phyloP scores from a whole-genome alignment of 1,140 invertebrate genomes.

The Macrosteles quadrilineatus region DNA sequence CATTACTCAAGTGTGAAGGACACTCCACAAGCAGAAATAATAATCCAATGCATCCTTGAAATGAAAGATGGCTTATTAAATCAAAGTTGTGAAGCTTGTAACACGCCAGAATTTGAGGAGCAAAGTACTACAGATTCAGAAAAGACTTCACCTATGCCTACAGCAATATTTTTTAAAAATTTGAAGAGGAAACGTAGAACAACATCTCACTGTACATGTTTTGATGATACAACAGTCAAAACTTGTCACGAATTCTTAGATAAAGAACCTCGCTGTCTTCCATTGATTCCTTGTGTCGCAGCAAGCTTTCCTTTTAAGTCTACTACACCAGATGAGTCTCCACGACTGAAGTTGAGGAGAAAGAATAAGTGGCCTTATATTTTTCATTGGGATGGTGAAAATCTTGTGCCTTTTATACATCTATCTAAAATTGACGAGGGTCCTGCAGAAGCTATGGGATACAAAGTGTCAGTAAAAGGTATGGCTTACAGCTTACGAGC shows the following conservation, averaged over 20 bases:
- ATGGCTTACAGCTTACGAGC: no score
- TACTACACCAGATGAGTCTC: background rate
- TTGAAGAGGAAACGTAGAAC: constrained; percentile 23
- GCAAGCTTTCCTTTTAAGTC: background rate
- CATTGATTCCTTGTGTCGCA: constrained; percentile 40
- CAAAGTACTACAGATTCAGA: constrained; percentile 5
- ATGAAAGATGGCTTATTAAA: constrained; percentile 33
- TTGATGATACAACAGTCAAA: constrained; percentile 18
- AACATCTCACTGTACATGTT: constrained; percentile 25
- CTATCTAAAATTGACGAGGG: constrained; percentile 41
- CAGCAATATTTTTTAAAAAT: constrained; percentile 21
- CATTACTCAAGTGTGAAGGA: constrained; percentile 37
- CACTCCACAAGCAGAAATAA: constrained; percentile 32
- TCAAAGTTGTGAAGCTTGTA: constrained; percentile 29
- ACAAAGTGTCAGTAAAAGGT: constrained; percentile 40
- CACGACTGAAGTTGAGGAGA: constrained; percentile 5
- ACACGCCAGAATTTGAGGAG: constrained; percentile 9
- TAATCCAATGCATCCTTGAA: constrained; percentile 38
- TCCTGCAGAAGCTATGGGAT: constrained; percentile 41
- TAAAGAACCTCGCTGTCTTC: constrained; percentile 38
- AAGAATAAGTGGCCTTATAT: constrained; percentile 29
- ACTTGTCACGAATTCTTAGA: constrained; percentile 40
- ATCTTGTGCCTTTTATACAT: constrained; percentile 35
- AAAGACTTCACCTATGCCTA: constrained; percentile 9
- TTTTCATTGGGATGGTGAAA: constrained; percentile 32